These are phyloP conservation scores for Zelleria hepariella DNA, from an alignment of 2,888 invertebrate genomes.

Conservation along the genomic window DNA sequence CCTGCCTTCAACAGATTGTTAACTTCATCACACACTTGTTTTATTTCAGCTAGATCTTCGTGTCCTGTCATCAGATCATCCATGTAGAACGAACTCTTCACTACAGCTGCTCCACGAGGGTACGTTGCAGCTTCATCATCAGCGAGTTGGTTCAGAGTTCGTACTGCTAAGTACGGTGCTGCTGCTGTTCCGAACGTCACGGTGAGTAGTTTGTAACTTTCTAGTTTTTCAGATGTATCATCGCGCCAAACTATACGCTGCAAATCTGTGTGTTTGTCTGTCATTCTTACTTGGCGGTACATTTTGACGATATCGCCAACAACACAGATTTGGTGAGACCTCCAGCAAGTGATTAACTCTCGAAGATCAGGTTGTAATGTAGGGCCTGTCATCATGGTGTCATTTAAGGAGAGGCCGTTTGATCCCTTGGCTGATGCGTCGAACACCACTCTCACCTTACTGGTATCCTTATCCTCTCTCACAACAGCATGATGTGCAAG, in stretches of 20 bases:
- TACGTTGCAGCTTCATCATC: conserved; percentile 11
- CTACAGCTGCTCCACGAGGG: conserved; percentile 6
- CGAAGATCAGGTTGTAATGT: conserved; percentile 18
- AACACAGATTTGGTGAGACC: conserved; percentile 15
- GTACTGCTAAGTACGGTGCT: conserved; percentile 18
- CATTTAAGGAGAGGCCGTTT: conserved; percentile 15
- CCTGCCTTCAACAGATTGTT: conserved; percentile 18
- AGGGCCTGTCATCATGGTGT: conserved; percentile 15
- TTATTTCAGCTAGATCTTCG: conserved; percentile 11
- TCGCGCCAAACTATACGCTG: conserved; percentile 22
- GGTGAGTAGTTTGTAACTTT: conserved; percentile 13
- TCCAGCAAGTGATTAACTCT: conserved; percentile 15
- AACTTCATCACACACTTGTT: conserved; percentile 15
- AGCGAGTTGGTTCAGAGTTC: conserved; percentile 16
- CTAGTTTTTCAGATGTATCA: conserved; percentile 7
- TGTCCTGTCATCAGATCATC: conserved; percentile 15
- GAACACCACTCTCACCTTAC: conserved; percentile 18
- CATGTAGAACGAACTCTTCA: conserved; percentile 11
- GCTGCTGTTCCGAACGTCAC: conserved; percentile 18
- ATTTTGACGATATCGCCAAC: conserved; percentile 22
- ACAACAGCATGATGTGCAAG: conserved; percentile 20
- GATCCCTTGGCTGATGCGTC: conserved; percentile 16
- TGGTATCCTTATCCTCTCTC: conserved; percentile 16
- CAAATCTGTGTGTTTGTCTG: conserved; percentile 13
- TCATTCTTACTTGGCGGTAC: conserved; percentile 19